These are phyloP conservation scores for Drosophila suzukii DNA, from an alignment of 1,140 invertebrate species.

Conservation along the genomic window DNA sequence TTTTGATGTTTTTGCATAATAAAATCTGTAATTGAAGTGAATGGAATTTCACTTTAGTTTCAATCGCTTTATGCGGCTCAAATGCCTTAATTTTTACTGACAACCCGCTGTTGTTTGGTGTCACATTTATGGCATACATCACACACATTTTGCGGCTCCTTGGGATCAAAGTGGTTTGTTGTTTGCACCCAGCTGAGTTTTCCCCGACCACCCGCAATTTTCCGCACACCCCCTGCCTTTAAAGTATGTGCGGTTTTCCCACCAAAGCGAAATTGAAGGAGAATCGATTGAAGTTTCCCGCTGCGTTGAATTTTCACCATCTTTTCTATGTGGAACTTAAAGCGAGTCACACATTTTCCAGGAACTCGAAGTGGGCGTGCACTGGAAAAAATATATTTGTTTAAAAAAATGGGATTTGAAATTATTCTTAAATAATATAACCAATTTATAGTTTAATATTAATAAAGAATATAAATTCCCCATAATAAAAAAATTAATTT, in stretches of 20 bases:
- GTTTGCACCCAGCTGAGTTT: conserved; percentile 22
- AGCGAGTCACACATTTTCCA: conserved; percentile 10
- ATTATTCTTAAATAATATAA: too few relatives aligned
- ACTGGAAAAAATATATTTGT: neutral
- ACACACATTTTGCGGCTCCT: conserved; percentile 43
- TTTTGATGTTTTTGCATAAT: neutral
- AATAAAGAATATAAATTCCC: too few relatives aligned
- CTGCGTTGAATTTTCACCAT: conserved; percentile 45
- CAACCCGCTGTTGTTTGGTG: conserved; percentile 22
- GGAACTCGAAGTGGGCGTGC: neutral
- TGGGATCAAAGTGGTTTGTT: conserved; percentile 42
- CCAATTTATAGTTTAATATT: too few relatives aligned
- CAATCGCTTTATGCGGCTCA: too few relatives aligned
- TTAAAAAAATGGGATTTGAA: neutral
- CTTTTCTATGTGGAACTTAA: conserved; percentile 37
- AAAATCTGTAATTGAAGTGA: neutral
- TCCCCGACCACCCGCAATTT: conserved; percentile 3
- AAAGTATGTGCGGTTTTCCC: conserved; percentile 1
- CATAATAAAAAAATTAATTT: too few relatives aligned
- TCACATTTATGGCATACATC: conserved; percentile 27
- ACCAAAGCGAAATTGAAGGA: conserved; percentile 18
- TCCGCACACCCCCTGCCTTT: neutral
- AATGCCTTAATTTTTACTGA: conserved; percentile 7
- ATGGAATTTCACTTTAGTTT: neutral
- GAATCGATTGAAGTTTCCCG: conserved; percentile 44